A percentile compares a stretch with the other conserved stretches of the same genome.
These are phyloP conservation scores for Drosophila micromelanica DNA, from an alignment of 1,140 invertebrate species.

Conservation along the genomic window DNA sequence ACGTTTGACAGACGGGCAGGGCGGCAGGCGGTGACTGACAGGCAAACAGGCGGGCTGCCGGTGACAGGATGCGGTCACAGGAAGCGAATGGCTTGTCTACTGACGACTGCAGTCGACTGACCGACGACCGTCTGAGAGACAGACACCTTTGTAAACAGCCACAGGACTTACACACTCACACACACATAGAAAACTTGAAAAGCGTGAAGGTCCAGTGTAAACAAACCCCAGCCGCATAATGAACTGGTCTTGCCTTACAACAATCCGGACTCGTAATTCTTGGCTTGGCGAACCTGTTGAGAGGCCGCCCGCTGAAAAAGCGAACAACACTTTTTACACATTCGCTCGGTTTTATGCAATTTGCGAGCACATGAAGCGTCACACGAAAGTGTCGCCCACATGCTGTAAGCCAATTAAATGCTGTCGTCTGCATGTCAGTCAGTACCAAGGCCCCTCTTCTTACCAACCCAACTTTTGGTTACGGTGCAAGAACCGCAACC, in stretches of 20 bases:
- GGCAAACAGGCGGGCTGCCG: conserved; percentile 45
- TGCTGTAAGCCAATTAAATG: conserved; percentile 65
- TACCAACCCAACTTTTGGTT: conserved; percentile 15
- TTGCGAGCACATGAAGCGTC: conserved; percentile 52
- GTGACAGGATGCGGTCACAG: conserved; percentile 76
- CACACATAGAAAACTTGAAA: background rate
- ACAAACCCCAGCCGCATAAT: conserved; percentile 60
- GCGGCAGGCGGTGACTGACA: conserved; percentile 12
- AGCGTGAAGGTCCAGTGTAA: conserved; percentile 44
- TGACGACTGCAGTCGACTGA: conserved; percentile 65
- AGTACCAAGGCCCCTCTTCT: background rate
- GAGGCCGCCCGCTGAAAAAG: conserved; percentile 46
- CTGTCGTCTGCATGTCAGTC: conserved; percentile 26
- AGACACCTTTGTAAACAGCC: conserved; percentile 75
- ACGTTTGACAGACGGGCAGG: conserved; percentile 30
- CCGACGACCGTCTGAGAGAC: conserved; percentile 58
- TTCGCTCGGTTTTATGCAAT: conserved; percentile 34
- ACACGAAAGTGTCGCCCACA: conserved; percentile 31
- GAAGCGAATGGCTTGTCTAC: conserved; percentile 58
- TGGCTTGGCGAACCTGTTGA: conserved; percentile 57
- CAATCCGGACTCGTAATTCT: background rate
- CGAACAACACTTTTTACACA: conserved; percentile 65
- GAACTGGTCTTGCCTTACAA: conserved; percentile 43
- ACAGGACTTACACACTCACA: conserved; percentile 19
- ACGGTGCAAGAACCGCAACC: conserved; percentile 63